Percentiles rank a stretch among this genome's conserved stretches.
phyloP scores from a whole-genome alignment of 2,888 invertebrate species.

The Slavum lentiscoides region DNA sequence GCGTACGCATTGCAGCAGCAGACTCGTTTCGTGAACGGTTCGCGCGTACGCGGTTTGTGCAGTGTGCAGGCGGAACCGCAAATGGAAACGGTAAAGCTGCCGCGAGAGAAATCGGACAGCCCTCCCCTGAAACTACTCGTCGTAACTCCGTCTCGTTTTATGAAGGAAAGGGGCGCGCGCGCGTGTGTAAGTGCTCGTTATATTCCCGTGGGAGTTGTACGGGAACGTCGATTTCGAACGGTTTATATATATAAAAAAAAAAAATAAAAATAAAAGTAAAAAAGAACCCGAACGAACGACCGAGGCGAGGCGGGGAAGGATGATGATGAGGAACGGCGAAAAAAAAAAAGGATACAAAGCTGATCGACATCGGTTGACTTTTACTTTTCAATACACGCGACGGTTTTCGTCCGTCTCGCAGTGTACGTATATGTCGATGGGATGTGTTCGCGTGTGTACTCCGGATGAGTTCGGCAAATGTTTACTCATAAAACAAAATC shows the following conservation, averaged over 20 bases:
- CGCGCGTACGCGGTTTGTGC: not conserved
- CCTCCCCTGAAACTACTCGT: no score
- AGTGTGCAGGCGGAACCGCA: constrained; percentile 9
- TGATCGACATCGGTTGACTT: constrained; percentile 48
- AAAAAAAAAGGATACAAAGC: constrained; percentile 25
- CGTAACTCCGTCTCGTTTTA: not conserved
- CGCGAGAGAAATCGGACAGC: constrained; percentile 23
- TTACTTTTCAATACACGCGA: constrained; percentile 53
- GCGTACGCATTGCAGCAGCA: no score
- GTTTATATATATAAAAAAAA: constrained; percentile 12
- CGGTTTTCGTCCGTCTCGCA: constrained; percentile 15
- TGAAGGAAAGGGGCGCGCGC: no score
- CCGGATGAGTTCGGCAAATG: constrained; percentile 33
- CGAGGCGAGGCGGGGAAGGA: no score
- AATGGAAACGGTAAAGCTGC: constrained; percentile 19
- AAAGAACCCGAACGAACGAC: no score
- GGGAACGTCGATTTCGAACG: constrained; percentile 38
- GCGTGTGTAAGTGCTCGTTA: constrained; percentile 44
- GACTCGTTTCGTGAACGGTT: constrained; percentile 1
- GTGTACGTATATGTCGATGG: not conserved
- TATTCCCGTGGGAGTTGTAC: constrained; percentile 42
- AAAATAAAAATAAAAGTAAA: not conserved
- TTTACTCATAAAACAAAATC: constrained; percentile 52
- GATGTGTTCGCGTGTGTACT: not conserved
- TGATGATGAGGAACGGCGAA: not conserved